Evolutionary conservation across 2,113 vertebrate genomes (phyloP), one percentile per base, ranked within the genome.

Genomic region (Corvus hawaiiensis): DNA sequence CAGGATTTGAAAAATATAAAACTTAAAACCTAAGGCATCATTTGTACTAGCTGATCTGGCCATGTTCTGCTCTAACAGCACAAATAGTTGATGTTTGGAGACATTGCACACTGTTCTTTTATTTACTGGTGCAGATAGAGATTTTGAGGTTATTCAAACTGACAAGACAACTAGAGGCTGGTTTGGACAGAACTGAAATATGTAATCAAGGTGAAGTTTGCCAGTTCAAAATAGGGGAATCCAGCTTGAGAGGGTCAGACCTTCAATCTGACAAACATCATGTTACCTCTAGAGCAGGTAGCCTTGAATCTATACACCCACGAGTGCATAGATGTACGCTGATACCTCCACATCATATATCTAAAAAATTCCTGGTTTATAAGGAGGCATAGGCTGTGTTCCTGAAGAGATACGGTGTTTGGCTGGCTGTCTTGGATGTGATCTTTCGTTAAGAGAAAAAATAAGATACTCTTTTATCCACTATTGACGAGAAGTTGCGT

Each of bases 321-420:
- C 5, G 1, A 6, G 16, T 37, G 16, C 20, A 15, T 27, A 69
- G 32, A 48, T 8, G 6, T 69, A 49, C 0, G 0, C 26, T 74
- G 46, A 46, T 74, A 33, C 23, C 28, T 26, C 11, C 28, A 44
- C 19, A 27, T 64, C 3, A 16, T 21, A 5, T 35, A 62, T 16
- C 22, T 74, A 39, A 72, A 27, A 76, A 66, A 58, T 51, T 92
- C 33, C 37, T 77, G 23, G 4, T 49, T 13, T 59, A 22, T 78
- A 59, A 61, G 11, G 19, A 24, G 22, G 6, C 10, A 61, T 61
- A 39, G 54, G 19, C 30, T 51, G 6, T 46, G 6, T 48, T 82
- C 27, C 24, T 67, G 48, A 66, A 51, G 16, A 87, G 24, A 14
- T 18, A n/a, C 2, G 5, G 19, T 48, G 32, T 67, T 51, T 13